phyloP scores from a whole-genome alignment of 2,113 vertebrate genomes.

The Tenebrosternarchus preto region DNA sequence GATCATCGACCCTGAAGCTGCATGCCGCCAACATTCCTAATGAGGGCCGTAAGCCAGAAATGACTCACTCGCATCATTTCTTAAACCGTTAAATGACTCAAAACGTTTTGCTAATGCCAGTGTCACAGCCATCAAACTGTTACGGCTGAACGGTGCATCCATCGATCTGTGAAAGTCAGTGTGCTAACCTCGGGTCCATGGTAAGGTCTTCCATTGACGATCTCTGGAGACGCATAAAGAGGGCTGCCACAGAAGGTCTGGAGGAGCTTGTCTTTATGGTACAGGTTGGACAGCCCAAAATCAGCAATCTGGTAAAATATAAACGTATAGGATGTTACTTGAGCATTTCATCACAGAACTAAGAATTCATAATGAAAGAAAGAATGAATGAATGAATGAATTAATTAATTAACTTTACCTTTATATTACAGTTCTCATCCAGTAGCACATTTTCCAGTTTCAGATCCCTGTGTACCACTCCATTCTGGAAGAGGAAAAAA shows the following conservation, averaged over 20 bases:
- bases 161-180: background rate
- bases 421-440: constrained; percentile 98
- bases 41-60: background rate
- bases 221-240: constrained; percentile 96
- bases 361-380: background rate
- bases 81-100: background rate
- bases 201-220: constrained; percentile 96
- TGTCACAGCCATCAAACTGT: background rate
- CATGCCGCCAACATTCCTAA: background rate
- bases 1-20: background rate
- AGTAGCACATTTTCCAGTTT: constrained; percentile 99
- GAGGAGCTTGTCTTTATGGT: constrained; percentile 95
- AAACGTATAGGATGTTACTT: constrained; percentile 33
- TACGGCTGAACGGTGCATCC: background rate
- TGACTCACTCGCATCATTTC: background rate
- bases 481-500: constrained; percentile 79
- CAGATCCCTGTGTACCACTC: constrained; percentile 96
- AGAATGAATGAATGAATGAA: background rate
- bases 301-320: constrained; percentile 87
- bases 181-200: constrained; percentile 89
- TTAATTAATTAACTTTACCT: constrained; percentile 73
- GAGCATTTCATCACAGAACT: background rate
- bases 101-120: background rate
- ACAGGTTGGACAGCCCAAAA: constrained; percentile 96
- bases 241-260: constrained; percentile 99